These are phyloP conservation scores for Oncorhynchus keta DNA, from an alignment of 2,113 vertebrate genomes.

Conservation along the genomic window DNA sequence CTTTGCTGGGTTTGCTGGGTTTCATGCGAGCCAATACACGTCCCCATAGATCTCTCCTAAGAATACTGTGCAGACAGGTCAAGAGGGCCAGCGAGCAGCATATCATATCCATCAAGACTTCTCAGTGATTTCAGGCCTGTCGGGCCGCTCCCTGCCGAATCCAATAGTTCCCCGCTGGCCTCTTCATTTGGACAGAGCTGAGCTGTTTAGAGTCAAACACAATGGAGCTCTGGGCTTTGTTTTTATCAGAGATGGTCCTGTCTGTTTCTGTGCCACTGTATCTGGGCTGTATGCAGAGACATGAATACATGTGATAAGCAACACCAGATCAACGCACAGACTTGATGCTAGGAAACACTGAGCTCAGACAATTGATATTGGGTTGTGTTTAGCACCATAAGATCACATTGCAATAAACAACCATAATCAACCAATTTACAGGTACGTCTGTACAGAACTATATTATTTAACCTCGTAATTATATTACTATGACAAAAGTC, in stretches of 20 bases:
- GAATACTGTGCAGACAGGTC: constrained; percentile 9
- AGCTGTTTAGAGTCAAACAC: not conserved
- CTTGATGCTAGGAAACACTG: too few species aligned
- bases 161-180: not conserved
- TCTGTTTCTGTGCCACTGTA: not conserved
- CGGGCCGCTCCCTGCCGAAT: not conserved
- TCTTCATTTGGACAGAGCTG: not conserved
- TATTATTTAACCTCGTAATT: too few species aligned
- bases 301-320: not conserved
- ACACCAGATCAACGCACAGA: not conserved
- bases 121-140: not conserved
- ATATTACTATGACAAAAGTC: too few species aligned
- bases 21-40: constrained; percentile 41
- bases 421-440: not conserved
- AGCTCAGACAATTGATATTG: too few species aligned
- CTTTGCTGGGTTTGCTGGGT: constrained; percentile 10
- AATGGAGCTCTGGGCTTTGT: not conserved
- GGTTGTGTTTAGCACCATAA: too few species aligned
- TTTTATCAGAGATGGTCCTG: not conserved
- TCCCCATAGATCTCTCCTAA: not conserved
- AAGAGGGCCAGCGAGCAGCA: not conserved
- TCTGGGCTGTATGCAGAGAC: constrained; percentile 1
- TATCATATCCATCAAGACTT: not conserved
- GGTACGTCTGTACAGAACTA: too few species aligned
- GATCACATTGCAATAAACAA: not conserved